Evolutionary conservation across 2,797 vertebrate species (phyloP).

Genomic region (Valencia hispanica): DNA sequence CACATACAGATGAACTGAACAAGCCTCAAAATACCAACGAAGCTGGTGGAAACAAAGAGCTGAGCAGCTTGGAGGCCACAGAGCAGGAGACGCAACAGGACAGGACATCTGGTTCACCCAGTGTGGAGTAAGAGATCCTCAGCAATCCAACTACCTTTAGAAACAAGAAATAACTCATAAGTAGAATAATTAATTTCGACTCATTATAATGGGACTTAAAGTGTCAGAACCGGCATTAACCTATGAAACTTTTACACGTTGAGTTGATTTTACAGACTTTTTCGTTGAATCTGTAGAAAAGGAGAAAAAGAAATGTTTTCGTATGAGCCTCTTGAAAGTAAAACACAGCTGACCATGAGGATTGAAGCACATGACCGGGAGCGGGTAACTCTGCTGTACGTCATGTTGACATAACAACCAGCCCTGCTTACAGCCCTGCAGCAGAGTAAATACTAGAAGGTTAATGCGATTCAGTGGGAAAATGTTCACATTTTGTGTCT

Average conservation of each 20-base stretch:
- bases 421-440: background rate
- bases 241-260: background rate
- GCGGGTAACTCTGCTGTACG: background rate
- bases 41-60: conserved; percentile 19
- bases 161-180: background rate
- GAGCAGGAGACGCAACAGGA: conserved; percentile 51
- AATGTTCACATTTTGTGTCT: background rate
- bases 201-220: background rate
- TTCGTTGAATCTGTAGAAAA: background rate
- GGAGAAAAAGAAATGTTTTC: background rate
- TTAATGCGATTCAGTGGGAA: background rate
- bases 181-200: background rate
- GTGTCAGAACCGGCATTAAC: background rate
- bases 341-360: conserved; percentile 1
- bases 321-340: background rate
- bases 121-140: conserved; percentile 67
- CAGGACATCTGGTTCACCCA: conserved; percentile 55
- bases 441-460: conserved; percentile 22
- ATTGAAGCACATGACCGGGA: conserved; percentile 24
- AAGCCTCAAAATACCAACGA: conserved; percentile 35
- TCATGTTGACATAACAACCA: conserved; percentile 48
- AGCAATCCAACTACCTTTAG: background rate
- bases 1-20: conserved; percentile 56
- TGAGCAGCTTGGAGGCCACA: conserved; percentile 44
- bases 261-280: background rate